A percentile compares a stretch with the other conserved stretches of the same genome.
phyloP scores from a whole-genome alignment of 2,797 vertebrate species.

The Mormyrops boulengeri region DNA sequence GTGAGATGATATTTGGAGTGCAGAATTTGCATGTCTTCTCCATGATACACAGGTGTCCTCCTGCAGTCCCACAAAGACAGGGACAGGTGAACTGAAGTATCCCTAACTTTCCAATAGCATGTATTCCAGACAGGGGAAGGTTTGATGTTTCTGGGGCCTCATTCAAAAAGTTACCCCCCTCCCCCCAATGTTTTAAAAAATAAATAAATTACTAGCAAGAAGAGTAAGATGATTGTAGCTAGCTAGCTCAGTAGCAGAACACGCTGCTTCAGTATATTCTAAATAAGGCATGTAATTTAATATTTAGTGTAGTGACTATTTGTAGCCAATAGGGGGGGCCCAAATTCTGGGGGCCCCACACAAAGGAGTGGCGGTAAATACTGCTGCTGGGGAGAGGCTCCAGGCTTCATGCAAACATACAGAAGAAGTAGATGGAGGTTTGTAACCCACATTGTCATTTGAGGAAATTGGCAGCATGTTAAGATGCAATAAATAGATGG shows the following conservation, averaged over 20 bases:
- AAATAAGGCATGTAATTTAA: not conserved
- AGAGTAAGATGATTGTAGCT: not conserved
- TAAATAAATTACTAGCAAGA: not conserved
- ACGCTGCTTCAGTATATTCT: not conserved
- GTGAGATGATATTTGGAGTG: not conserved
- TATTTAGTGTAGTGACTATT: not conserved
- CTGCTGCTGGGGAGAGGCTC: not conserved
- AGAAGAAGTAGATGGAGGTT: not conserved
- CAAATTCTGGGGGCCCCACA: not conserved
- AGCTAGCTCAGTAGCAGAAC: not conserved
- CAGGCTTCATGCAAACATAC: not conserved
- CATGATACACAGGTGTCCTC: not conserved
- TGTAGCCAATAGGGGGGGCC: not conserved
- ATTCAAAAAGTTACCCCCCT: not conserved
- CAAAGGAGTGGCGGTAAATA: not conserved
- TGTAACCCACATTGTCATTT: not conserved
- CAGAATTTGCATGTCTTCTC: not conserved
- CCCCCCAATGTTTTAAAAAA: not conserved
- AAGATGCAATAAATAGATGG: not conserved
- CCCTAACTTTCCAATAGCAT: not conserved
- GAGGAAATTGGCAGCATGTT: not conserved
- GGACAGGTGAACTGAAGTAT: not conserved
- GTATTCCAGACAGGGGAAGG: not conserved
- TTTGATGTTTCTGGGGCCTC: not conserved
- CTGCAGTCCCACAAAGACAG: not conserved